phyloP scores from a whole-genome alignment of 2,888 invertebrate genomes.

The Dione vanillae region DNA sequence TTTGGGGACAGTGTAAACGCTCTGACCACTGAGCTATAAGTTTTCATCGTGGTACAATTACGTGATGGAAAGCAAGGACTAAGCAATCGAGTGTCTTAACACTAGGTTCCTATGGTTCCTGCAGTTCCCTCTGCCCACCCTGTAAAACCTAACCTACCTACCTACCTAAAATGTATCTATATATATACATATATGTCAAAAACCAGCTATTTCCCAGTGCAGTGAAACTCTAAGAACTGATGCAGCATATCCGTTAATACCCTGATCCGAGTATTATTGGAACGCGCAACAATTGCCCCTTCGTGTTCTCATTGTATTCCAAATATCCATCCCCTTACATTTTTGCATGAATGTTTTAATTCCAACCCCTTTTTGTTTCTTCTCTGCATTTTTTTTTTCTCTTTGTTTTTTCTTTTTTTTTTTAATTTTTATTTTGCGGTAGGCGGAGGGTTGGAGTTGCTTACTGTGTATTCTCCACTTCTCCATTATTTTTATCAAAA shows the following conservation, averaged over 20 bases:
- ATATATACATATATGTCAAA: background rate
- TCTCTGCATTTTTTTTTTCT: background rate
- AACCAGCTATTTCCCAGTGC: constrained; percentile 30
- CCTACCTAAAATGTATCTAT: too few relatives aligned
- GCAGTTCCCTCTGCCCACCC: too few relatives aligned
- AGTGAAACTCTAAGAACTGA: constrained; percentile 21
- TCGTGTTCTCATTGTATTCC: constrained; percentile 36
- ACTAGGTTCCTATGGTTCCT: too few relatives aligned
- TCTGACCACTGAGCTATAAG: too few relatives aligned
- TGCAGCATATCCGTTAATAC: constrained; percentile 61
- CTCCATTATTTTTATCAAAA: background rate
- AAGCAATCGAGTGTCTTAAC: too few relatives aligned
- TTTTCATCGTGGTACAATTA: too few relatives aligned
- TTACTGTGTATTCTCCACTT: background rate
- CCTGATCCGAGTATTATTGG: constrained; percentile 73
- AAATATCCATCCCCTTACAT: constrained; percentile 38
- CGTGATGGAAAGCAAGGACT: too few relatives aligned
- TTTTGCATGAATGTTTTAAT: constrained; percentile 33
- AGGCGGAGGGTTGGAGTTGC: background rate
- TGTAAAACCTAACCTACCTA: too few relatives aligned
- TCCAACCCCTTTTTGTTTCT: constrained; percentile 16
- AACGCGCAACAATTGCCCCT: constrained; percentile 56
- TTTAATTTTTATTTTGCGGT: constrained; percentile 11
- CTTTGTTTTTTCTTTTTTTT: constrained; percentile 1
- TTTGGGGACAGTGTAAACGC: too few relatives aligned